Evolutionary conservation across 2,888 invertebrate genomes (phyloP), one percentile per base, ranked within the genome.

Genomic region (Meteorus cinctellus): DNA sequence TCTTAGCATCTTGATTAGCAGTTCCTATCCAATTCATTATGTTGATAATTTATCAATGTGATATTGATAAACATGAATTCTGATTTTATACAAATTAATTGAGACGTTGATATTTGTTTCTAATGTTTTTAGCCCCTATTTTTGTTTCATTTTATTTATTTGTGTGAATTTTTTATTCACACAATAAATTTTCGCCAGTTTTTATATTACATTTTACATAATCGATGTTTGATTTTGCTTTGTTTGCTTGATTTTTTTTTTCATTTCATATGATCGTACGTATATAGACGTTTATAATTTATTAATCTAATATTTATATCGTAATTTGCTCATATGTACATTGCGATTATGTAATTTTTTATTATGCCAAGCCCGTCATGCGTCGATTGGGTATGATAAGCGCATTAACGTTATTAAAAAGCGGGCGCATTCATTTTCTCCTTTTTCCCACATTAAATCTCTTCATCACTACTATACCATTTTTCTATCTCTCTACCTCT

Each of bases 191-290:
- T 31, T 34, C 45, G 27, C 73, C 68, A 63, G 71, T 74, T 78
- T 77, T 65, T 85, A 85, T 84, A 71, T 81, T 85, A 85, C 85
- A 85, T 78, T 75, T 81, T 81, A 81, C 76, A 81, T 80, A 74
- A 79, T 82, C 83, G 84, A 84, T 84, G 82, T 85, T 84, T 80
- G 75, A 79, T 65, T 65, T n/a, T 19, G 16, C 5, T n/a, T 10
- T 12, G 8, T 65, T 65, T 34, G 2, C 19, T 41, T 34, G 16
- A 63, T 63, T 19, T 65, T 36, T 4, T 16, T 65, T 34, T 36
- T 19, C 19, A 55, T 55, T 55, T 19, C 8, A 19, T 55, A 19
- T 55, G 4, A 8, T 55, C 66, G 29, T 77, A 51, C 71, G 73
- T 72, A 45, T 76, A 69, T 72, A 34, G 34, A 34, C 68, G 41